Base-by-base conservation (phyloP, 92 coral and sea anemone genomes). In the Bergia puertoricense region DNA sequence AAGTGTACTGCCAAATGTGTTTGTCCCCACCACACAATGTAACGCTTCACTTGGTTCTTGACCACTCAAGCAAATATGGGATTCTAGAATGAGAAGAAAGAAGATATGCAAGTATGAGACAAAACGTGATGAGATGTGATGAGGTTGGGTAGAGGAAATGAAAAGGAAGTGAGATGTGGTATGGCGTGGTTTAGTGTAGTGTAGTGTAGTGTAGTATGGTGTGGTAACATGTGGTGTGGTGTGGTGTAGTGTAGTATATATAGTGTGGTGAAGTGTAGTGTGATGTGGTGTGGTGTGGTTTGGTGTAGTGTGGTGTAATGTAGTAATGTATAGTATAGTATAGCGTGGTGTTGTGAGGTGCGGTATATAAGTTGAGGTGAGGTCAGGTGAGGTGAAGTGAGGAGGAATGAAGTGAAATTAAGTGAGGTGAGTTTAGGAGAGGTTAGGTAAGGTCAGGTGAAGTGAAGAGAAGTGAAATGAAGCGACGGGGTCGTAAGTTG, bases 31-130 rank as follows among this genome's bases (percentile, higher is more conserved):
- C 66, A 66, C 36, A 37, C 77, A 71, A 69, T 2, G 38, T 11
- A 71, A 15, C 44, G 22, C 39, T 68, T 69, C 86, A 30, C 42
- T n/a, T 9, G 86, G 59, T 44, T 14, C 77, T 66, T 11, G 11
- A 36, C 23, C 16, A 44, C 40, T 30, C 37, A 13, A 30, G 15
- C 56, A 45, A 18, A 15, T 2, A 23, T 44, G 77, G 66, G 73
- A 43, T 83, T 83, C 86, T 83, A 45, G 66, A n/a, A 23, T 13
- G 41, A 38, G 48, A 74, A 62, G 37, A 13, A 20, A 80, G 10
- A 39, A 80, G 41, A 56, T 2, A 48, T 8, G 22, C 6, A 62
- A 22, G 69, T 62, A 38, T 38, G 66, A 7, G 38, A 50, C 30
- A 46, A 45, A 5, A 76, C 2, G 81, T 20, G 59, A 10, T 77